Evolutionary conservation across 2,797 vertebrate genomes (phyloP), one percentile per base, ranked within the genome.

Genomic region (Paedocypris micromegethes): DNA sequence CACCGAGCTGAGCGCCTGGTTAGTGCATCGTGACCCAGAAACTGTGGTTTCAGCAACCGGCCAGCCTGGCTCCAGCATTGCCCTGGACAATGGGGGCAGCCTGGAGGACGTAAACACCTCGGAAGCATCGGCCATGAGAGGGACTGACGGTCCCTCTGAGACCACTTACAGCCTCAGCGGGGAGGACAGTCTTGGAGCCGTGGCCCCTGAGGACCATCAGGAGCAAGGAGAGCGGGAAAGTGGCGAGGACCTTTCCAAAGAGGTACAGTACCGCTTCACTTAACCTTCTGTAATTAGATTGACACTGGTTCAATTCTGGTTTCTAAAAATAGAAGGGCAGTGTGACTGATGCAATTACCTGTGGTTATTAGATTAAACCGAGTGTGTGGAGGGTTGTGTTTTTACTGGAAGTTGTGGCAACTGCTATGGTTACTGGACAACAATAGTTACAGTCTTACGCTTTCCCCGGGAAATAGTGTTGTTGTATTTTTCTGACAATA

Each of bases 21-120:
- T 99, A 80, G 96, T 99, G 75, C 96, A 99, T 81, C 85, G 94
- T 7, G 96, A 99, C 80, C 89, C 94, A 1, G 96, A 99, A 68
- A 90, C 91, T 58, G 95, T 95, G 76, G 87, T 93, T 52, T 89
- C 93, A 0, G 84, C 85, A 82, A 84, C 77, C 89, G 84, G 86
- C 82, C 90, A 95, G 86, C 90, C 94, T 78, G 88, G 87, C 66
- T 79, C 93, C 23, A 88, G 88, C 85, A 92, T 95, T 74, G 77
- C 92, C 84, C 90, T 97, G 73, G 96, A 97, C 85, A 95, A 93
- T 83, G 88, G 91, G 79, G 82, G 83, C 53, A 84, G 91, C 76
- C 86, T 96, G 85, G 95, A 95, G 80, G 93, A 97, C 76, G 88
- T 91, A 61, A 86, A 83, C 79, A 85, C 78, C 63, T 85, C 91